These are phyloP conservation scores for Labroides dimidiatus DNA, from an alignment of 2,797 vertebrate species.

Conservation along the genomic window DNA sequence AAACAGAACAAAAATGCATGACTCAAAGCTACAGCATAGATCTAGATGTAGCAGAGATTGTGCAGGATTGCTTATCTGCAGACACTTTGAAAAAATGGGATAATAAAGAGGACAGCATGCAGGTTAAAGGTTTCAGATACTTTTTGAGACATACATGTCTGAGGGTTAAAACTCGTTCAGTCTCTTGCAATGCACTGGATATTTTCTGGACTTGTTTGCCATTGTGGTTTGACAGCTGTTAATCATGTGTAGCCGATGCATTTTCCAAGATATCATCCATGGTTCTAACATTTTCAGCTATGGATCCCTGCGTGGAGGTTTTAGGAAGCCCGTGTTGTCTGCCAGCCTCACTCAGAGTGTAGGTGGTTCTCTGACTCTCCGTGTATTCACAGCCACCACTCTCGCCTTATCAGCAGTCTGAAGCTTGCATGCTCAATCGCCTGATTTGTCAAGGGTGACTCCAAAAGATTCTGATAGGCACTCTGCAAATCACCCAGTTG, in stretches of 20 bases:
- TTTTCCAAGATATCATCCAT: conserved; percentile 17
- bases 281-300: conserved; percentile 40
- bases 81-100: conserved; percentile 31
- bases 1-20: conserved; percentile 14
- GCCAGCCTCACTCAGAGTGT: conserved; percentile 41
- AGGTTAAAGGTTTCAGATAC: conserved; percentile 34
- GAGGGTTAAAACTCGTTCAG: conserved; percentile 5
- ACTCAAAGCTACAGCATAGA: conserved; percentile 38
- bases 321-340: conserved; percentile 48
- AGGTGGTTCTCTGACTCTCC: conserved; percentile 68
- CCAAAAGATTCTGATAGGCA: conserved; percentile 86
- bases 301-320: conserved; percentile 32
- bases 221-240: conserved; percentile 35
- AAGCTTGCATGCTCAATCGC: conserved; percentile 83
- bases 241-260: not conserved
- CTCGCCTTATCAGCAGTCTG: conserved; percentile 84
- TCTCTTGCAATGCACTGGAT: not conserved
- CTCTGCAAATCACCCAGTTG: conserved; percentile 87
- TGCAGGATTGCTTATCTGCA: conserved; percentile 45
- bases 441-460: conserved; percentile 88
- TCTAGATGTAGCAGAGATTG: conserved; percentile 33
- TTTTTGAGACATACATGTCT: not conserved
- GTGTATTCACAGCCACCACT: conserved; percentile 73
- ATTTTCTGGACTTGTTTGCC: conserved; percentile 16
- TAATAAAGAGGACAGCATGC: conserved; percentile 9